Evolutionary conservation across 2,888 invertebrate species (phyloP).

Genomic region (Alloplasta piceator): DNA sequence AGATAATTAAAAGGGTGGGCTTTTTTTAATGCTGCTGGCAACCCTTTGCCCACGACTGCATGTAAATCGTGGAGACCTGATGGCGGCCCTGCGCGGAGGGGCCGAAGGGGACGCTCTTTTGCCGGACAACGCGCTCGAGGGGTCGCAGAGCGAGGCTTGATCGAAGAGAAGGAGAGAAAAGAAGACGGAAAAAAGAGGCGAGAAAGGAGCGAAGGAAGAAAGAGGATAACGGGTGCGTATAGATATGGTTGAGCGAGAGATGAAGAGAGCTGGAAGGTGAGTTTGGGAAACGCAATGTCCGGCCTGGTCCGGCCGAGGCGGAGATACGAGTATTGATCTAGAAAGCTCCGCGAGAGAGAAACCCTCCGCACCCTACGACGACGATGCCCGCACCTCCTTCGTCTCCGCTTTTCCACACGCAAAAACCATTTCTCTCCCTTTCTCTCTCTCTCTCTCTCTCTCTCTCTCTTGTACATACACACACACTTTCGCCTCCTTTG

Average conservation of each 20-base stretch:
- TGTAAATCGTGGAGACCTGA: conserved; percentile 63
- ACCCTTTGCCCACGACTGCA: conserved; percentile 54
- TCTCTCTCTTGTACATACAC: conserved; percentile 69
- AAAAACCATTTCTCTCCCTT: conserved; percentile 70
- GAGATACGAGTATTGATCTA: conserved; percentile 83
- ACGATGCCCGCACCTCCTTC: conserved; percentile 61
- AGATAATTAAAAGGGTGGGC: conserved; percentile 68
- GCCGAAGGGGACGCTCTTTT: conserved; percentile 49
- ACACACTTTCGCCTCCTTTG: conserved; percentile 72
- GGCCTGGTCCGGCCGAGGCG: conserved; percentile 81
- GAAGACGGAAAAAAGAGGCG: conserved; percentile 21
- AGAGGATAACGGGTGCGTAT: conserved; percentile 54
- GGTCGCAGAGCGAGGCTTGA: conserved; percentile 60
- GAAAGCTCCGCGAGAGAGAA: conserved; percentile 72
- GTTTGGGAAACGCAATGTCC: conserved; percentile 82
- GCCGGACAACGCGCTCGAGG: conserved; percentile 46
- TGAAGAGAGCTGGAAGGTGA: conserved; percentile 73
- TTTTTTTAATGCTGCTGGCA: conserved; percentile 37
- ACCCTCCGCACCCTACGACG: conserved; percentile 46
- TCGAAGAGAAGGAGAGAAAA: conserved; percentile 58
- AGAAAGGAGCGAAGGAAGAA: conserved; percentile 45
- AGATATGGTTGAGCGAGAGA: conserved; percentile 40
- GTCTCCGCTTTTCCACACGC: conserved; percentile 60
- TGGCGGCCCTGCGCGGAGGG: conserved; percentile 40
- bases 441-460: conserved; percentile 70